Conservation (phyloP, 2,888 invertebrate species). For the Melieria omissa region DNA sequence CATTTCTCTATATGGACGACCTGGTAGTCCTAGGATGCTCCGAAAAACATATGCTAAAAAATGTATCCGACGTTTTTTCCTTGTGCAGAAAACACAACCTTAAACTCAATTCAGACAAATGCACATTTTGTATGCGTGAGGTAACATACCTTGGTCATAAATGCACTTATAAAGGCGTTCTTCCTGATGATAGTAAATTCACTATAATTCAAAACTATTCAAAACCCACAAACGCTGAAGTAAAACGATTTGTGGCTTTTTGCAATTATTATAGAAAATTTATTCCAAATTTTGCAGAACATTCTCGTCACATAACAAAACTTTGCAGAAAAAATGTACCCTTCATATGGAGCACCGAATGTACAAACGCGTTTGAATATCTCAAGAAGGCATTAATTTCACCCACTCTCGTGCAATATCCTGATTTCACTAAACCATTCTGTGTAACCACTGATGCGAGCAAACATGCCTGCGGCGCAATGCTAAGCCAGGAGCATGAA, state of each 20-base stretch:
- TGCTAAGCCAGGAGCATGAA: neutral
- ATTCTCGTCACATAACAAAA: conserved; percentile 1
- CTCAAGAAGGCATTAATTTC: neutral
- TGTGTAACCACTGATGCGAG: neutral
- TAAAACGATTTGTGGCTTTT: neutral
- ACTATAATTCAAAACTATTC: neutral
- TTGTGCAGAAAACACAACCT: conserved; percentile 1
- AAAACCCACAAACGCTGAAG: neutral
- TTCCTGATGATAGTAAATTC: neutral
- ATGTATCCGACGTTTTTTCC: neutral
- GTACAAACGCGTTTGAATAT: neutral
- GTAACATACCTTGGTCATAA: neutral
- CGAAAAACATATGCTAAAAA: neutral
- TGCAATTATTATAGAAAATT: neutral
- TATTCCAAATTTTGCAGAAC: conserved; percentile 4
- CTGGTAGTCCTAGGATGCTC: neutral
- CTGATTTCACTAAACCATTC: conserved; percentile 3
- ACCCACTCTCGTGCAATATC: neutral
- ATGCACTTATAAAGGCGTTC: neutral
- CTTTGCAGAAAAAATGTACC: neutral
- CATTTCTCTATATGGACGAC: conserved; percentile 4
- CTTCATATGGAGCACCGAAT: neutral
- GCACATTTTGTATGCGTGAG: neutral
- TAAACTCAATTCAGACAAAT: neutral
- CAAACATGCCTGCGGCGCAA: neutral